Conservation (phyloP, 1,140 invertebrate genomes). For the Heterodera carotae region DNA sequence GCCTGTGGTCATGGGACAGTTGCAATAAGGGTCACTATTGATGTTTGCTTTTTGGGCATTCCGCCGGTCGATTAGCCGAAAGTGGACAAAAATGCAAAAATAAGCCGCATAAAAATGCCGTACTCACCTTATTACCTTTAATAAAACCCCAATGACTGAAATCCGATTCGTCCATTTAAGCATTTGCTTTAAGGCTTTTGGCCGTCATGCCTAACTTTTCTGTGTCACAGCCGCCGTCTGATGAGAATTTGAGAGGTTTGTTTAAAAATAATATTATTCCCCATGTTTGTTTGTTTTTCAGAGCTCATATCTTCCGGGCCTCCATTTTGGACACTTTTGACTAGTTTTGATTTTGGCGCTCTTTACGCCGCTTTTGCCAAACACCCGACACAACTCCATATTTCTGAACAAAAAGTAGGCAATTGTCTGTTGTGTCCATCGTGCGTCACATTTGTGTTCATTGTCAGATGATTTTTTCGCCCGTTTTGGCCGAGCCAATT, state of each 20-base stretch:
- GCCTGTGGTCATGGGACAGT: background rate
- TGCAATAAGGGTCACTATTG: background rate
- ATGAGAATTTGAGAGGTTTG: conserved; percentile 19
- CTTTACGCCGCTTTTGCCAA: conserved; percentile 7
- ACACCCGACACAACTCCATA: conserved; percentile 8
- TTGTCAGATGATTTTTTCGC: conserved; percentile 39
- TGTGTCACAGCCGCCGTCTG: conserved; percentile 6
- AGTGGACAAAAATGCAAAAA: background rate
- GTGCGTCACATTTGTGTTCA: conserved; percentile 3
- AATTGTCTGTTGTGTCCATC: background rate
- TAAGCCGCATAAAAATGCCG: no score
- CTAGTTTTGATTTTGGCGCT: conserved; percentile 30
- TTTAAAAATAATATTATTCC: background rate
- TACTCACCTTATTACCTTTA: background rate
- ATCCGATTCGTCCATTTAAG: no score
- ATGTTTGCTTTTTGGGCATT: no score
- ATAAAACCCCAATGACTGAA: background rate
- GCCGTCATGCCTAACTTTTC: background rate
- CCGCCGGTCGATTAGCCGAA: no score
- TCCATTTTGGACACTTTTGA: conserved; percentile 38
- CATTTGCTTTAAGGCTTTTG: conserved; percentile 6
- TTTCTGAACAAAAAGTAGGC: conserved; percentile 20
- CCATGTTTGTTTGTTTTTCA: conserved; percentile 13
- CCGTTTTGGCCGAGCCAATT: conserved; percentile 31
- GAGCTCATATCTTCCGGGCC: conserved; percentile 19